Evolutionary conservation across 2,797 vertebrate species (phyloP), one percentile per base, ranked within the genome.

Genomic region (Sebastes aleutianus): DNA sequence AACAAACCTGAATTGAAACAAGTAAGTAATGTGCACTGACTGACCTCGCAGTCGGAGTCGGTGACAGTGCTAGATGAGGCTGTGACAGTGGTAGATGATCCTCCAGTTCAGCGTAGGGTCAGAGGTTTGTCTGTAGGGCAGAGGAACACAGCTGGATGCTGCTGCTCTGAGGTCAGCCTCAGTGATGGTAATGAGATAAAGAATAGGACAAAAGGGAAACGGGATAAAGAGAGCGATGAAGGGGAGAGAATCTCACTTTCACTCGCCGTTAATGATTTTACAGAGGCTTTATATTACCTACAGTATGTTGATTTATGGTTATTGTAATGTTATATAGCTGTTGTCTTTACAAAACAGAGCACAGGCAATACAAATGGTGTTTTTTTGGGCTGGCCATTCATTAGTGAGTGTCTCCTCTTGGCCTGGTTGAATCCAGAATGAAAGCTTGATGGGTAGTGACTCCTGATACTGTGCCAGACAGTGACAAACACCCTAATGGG

Each of bases 81-180:
- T 26, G 85, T 91, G 94, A 94, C 93, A 93, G 91, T 93, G 90
- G 90, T 97, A 93, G 96, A 89, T 95, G 97, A 96, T 96, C 92
- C 94, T 95, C 58, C 90, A 82, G 95, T 95, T 96, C 95, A 96
- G 79, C 58, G 13, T n/a, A 6, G 84, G 95, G 95, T 94, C 91
- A 95, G 89, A 92, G 92, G 93, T 94, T 94, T 92, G 82, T 89
- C 88, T 90, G 85, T 72, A 85, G 92, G 95, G 87, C 85, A 77
- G 86, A 74, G 79, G 78, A 80, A 76, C 90, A 90, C 94, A 95
- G 91, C 91, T 95, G 93, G 92, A 91, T 81, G 76, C 85, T 78
- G 14, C 80, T 12, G 68, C 89, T 82, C 78, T 3, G 82, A 91
- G 93, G 92, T 94, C 91, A 90, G 79, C 92, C 64, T 94, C 92